A percentile compares a stretch with the other conserved stretches of the same genome.
Conservation (phyloP, 2,888 invertebrate species). For the Chaetogeoica ovagalla region DNA sequence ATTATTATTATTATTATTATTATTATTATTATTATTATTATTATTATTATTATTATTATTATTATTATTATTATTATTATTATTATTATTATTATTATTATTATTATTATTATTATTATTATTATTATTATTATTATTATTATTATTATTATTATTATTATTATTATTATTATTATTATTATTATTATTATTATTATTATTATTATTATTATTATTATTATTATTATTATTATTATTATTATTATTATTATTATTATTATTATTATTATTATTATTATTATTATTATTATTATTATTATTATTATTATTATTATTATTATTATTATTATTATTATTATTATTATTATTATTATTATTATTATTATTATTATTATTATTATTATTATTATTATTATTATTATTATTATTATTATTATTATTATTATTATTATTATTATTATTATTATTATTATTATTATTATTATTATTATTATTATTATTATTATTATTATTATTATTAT, state of each 20-base stretch:
- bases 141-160: slow-evolving; percentile 17
- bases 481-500: slow-evolving; percentile 14
- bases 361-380: slow-evolving; percentile 14
- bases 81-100: not conserved
- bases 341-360: slow-evolving; percentile 6
- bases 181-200: slow-evolving; percentile 8
- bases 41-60: slow-evolving; percentile 8
- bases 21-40: slow-evolving; percentile 17
- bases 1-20: slow-evolving; percentile 14
- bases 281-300: slow-evolving; percentile 8
- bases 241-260: slow-evolving; percentile 14
- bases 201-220: not conserved
- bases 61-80: slow-evolving; percentile 8
- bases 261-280: slow-evolving; percentile 17
- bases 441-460: not conserved
- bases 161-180: slow-evolving; percentile 8
- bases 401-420: slow-evolving; percentile 8
- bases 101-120: slow-evolving; percentile 6
- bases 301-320: slow-evolving; percentile 8
- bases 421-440: slow-evolving; percentile 8
- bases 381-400: slow-evolving; percentile 17
- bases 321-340: not conserved
- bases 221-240: slow-evolving; percentile 6
- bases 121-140: slow-evolving; percentile 14
- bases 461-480: slow-evolving; percentile 6